Percentiles rank a stretch among this genome's conserved stretches.
Evolutionary conservation across 2,113 vertebrate genomes (phyloP).

Genomic region (Psettodes erumei): DNA sequence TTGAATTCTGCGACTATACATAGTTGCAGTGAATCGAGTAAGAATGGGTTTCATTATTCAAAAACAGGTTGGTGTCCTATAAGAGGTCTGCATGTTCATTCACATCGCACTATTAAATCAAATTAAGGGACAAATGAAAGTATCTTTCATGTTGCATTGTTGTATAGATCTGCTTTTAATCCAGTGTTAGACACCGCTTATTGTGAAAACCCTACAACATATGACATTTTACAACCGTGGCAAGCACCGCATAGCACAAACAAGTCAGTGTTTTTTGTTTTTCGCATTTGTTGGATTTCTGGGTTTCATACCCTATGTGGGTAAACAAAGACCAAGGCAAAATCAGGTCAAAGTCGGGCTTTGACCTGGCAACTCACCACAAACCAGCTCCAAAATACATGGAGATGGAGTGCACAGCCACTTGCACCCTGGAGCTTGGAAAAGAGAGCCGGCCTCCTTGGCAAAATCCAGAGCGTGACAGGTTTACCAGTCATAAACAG

Average conservation of each 20-base stretch:
- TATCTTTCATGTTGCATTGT: conserved; percentile 5
- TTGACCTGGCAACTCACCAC: conserved; percentile 53
- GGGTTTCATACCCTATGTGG: conserved; percentile 16
- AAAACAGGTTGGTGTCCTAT: conserved; percentile 1
- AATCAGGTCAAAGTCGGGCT: conserved; percentile 48
- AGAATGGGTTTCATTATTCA: conserved; percentile 20
- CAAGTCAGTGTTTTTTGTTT: conserved; percentile 22
- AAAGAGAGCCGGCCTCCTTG: conserved; percentile 36
- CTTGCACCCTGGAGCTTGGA: conserved; percentile 68
- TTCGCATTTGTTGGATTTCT: conserved; percentile 27
- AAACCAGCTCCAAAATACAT: conserved; percentile 40
- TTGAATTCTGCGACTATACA: conserved; percentile 13
- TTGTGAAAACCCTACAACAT: neutral
- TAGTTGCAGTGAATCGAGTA: conserved; percentile 10
- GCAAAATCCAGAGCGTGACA: conserved; percentile 42
- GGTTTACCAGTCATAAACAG: conserved; percentile 67
- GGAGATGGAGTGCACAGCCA: conserved; percentile 31
- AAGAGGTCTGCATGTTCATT: conserved; percentile 21
- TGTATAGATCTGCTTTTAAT: neutral
- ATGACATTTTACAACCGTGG: conserved; percentile 20
- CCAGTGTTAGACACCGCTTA: neutral
- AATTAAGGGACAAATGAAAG: conserved; percentile 6
- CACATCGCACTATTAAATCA: neutral
- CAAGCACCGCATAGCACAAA: neutral
- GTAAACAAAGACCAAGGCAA: conserved; percentile 31